Evolutionary conservation across 1,140 invertebrate genomes (phyloP).

Genomic region (Lordiphosa stackelbergi): DNA sequence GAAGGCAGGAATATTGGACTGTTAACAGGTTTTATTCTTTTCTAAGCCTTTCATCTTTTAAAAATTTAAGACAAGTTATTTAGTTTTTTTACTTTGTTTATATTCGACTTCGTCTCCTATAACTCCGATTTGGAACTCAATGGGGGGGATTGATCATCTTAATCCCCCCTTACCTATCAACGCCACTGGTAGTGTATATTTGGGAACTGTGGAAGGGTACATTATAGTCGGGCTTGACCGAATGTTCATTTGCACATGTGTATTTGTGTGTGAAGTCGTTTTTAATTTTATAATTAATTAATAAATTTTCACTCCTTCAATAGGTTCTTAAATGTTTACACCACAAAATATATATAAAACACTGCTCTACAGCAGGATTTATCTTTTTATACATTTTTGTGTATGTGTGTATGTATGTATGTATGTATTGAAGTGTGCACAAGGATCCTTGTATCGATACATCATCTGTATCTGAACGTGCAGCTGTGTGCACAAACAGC

Average conservation of each 20-base stretch:
- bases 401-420: not conserved
- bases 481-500: not conserved
- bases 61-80: too few species aligned
- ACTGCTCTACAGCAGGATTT: too few species aligned
- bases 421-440: not conserved
- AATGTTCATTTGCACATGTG: not conserved
- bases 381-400: not conserved
- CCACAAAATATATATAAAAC: not conserved
- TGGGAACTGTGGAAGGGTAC: not conserved
- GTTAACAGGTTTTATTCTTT: too few species aligned
- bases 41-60: too few species aligned
- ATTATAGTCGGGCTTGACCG: not conserved
- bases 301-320: not conserved
- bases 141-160: too few species aligned
- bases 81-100: too few species aligned
- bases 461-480: not conserved
- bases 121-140: too few species aligned
- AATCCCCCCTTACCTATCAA: too few species aligned
- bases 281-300: not conserved
- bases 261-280: not conserved
- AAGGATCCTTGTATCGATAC: not conserved
- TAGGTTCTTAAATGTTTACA: not conserved
- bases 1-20: too few species aligned
- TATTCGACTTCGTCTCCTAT: too few species aligned
- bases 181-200: too few species aligned